Evolutionary conservation across 23 tunicate genomes (phyloP).

Genomic region (Botrylloides violaceus): DNA sequence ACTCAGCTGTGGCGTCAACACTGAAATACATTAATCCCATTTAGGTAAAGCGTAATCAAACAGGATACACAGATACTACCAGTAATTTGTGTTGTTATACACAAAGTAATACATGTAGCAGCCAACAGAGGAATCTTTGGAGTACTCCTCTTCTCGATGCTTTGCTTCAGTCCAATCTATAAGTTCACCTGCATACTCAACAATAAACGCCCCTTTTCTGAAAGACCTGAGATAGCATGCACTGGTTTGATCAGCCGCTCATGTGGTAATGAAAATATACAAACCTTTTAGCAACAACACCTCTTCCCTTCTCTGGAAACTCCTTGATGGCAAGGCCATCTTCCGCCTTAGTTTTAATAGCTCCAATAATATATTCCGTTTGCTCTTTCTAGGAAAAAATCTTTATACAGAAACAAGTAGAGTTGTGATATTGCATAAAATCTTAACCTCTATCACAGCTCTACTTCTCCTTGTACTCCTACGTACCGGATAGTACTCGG

Average conservation of each 20-base stretch:
- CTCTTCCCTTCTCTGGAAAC: conserved; percentile 73
- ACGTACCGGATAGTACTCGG: conserved; percentile 70
- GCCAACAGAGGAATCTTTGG: conserved; percentile 41
- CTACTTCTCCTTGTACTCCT: conserved; percentile 62
- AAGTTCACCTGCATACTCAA: conserved; percentile 89
- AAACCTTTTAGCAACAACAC: conserved; percentile 66
- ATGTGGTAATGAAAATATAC: too few species aligned
- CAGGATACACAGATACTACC: conserved; percentile 26
- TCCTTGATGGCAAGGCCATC: conserved; percentile 57
- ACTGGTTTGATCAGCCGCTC: too few species aligned
- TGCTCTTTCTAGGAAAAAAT: conserved; percentile 47
- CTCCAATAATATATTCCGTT: conserved; percentile 36
- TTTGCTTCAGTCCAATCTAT: conserved; percentile 71
- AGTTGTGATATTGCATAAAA: neutral
- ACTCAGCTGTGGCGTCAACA: conserved; percentile 87
- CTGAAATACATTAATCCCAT: conserved; percentile 15
- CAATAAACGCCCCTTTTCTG: conserved; percentile 53
- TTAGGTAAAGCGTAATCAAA: neutral
- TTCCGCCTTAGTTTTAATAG: conserved; percentile 50
- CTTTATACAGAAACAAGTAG: neutral
- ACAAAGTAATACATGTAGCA: conserved; percentile 91
- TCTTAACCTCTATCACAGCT: conserved; percentile 48
- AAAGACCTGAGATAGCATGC: conserved; percentile 7
- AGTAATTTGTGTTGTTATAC: conserved; percentile 55
- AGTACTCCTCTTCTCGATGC: conserved; percentile 52